A percentile compares a stretch with the other conserved stretches of the same genome.
Conservation (phyloP, 2,797 vertebrate species). For the Tamandua tetradactyla region DNA sequence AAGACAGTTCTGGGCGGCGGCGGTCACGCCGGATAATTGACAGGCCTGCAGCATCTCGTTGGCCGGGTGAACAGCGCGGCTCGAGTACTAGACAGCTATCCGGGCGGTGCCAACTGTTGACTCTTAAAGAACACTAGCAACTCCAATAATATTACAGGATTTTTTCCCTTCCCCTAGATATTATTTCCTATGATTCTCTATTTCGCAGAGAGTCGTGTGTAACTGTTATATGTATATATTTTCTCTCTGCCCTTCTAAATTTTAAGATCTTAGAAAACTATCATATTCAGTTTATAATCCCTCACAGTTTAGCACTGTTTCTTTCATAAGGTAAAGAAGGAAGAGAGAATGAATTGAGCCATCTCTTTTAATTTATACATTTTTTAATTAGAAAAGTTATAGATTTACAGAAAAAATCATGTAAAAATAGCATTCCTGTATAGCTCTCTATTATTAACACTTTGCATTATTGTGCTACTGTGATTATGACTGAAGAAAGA, state of each 20-base stretch:
- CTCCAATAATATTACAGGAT: neutral
- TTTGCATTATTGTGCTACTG: too few species aligned
- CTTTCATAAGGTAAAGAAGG: constrained; percentile 11
- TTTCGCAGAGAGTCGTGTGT: neutral
- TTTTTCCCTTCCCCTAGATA: neutral
- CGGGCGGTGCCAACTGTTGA: constrained; percentile 11
- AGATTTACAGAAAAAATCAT: too few species aligned
- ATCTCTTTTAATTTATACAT: neutral
- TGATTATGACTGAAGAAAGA: too few species aligned
- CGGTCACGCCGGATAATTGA: constrained; percentile 84
- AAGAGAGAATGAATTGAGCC: neutral
- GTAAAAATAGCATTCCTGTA: too few species aligned
- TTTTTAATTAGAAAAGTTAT: too few species aligned
- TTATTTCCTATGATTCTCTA: constrained; percentile 34
- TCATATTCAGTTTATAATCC: neutral
- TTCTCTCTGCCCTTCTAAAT: constrained; percentile 45
- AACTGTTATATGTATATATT: neutral
- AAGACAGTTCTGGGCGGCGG: constrained; percentile 85
- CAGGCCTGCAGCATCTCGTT: constrained; percentile 91
- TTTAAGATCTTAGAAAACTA: neutral
- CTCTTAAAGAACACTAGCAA: constrained; percentile 15
- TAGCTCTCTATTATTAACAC: too few species aligned
- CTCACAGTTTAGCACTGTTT: neutral
- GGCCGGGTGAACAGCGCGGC: neutral
- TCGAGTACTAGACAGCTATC: neutral